Evolutionary conservation across 2,888 invertebrate genomes (phyloP), one percentile per base, ranked within the genome.

Genomic region (Tricholauxania praeusta): DNA sequence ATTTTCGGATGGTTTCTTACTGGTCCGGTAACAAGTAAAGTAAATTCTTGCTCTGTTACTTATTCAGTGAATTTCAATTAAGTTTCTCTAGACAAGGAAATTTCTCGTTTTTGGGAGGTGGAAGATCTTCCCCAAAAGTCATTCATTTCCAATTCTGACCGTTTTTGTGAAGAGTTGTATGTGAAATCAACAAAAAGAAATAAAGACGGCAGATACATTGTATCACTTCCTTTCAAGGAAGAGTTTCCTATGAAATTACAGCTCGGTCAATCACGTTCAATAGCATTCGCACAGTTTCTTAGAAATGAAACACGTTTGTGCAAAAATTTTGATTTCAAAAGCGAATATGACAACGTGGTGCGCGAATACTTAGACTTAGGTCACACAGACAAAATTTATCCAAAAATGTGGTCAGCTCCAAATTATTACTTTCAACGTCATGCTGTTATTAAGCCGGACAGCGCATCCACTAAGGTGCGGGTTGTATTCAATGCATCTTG

Each of bases 1-100:
- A 51, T 72, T 8, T 75, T 75, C 48, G 73, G 75, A 39, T 75
- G 73, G 73, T 73, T 73, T 48, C 10, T 75, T 1, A 73, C 72
- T 22, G 75, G 75, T 57, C 75, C 73, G 8, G 22, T 22, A n/a
- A n/a, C n/a, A n/a, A n/a, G n/a, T n/a, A n/a, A n/a, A n/a, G n/a
- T n/a, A n/a, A n/a, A n/a, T n/a, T n/a, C n/a, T n/a, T n/a, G n/a
- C n/a, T n/a, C n/a, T n/a, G n/a, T n/a, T n/a, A n/a, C n/a, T n/a
- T n/a, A n/a, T n/a, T n/a, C n/a, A n/a, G n/a, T n/a, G n/a, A n/a
- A n/a, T n/a, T n/a, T n/a, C n/a, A n/a, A n/a, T n/a, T n/a, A n/a
- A n/a, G n/a, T n/a, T n/a, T n/a, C n/a, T n/a, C n/a, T n/a, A n/a
- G n/a, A n/a, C n/a, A n/a, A n/a, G n/a, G n/a, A n/a, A n/a, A n/a